Evolutionary conservation across 2,113 vertebrate genomes (phyloP).

Genomic region (Spilogale gracilis): DNA sequence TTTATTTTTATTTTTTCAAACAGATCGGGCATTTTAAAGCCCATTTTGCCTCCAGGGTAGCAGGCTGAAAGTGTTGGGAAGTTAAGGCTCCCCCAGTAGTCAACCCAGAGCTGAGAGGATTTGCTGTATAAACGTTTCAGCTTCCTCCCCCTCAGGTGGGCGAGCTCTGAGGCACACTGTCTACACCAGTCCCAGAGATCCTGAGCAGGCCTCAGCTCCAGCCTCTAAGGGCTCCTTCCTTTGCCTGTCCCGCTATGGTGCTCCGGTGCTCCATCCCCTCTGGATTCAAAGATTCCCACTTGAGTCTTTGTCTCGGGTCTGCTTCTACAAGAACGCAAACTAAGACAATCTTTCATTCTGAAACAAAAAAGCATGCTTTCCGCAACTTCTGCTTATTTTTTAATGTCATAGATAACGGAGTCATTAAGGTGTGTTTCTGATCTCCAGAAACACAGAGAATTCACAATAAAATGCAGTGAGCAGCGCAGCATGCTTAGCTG

Average conservation of each 20-base stretch:
- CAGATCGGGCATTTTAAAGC: not conserved
- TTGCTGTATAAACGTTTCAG: not conserved
- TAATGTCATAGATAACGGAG: constrained; percentile 18
- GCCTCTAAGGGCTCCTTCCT: not conserved
- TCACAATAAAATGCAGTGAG: not conserved
- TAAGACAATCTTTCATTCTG: not conserved
- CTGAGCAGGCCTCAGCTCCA: not conserved
- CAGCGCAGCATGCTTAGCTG: not conserved
- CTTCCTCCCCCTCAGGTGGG: not conserved
- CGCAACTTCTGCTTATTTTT: constrained; percentile 39
- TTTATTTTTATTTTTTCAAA: no score
- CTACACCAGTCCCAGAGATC: not conserved
- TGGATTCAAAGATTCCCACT: not conserved
- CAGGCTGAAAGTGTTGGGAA: not conserved
- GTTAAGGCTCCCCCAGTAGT: not conserved
- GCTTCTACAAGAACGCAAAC: not conserved
- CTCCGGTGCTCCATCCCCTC: not conserved
- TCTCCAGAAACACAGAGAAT: constrained; percentile 21
- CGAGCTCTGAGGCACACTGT: not conserved
- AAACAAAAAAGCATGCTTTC: not conserved
- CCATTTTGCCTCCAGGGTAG: not conserved
- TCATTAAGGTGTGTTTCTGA: constrained; percentile 28
- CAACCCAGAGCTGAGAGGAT: not conserved
- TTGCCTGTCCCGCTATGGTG: not conserved
- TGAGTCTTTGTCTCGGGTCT: not conserved